A percentile compares a stretch with the other conserved stretches of the same genome.
phyloP scores from a whole-genome alignment of 2,888 invertebrate species.

The Dendrolimus houi region DNA sequence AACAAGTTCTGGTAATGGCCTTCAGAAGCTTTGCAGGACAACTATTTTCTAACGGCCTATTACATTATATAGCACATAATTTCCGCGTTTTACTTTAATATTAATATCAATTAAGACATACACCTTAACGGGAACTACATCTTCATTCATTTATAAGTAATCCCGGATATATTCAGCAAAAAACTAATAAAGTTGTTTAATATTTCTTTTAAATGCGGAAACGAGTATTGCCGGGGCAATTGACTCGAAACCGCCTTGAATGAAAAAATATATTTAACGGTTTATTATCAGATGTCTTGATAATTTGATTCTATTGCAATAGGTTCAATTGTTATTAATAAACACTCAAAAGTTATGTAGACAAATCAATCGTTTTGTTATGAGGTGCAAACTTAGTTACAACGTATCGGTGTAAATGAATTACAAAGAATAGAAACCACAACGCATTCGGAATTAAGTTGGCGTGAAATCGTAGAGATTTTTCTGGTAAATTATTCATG shows the following conservation, averaged over 20 bases:
- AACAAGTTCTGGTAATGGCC: constrained; percentile 31
- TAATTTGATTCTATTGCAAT: constrained; percentile 8
- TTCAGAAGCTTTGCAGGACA: constrained; percentile 26
- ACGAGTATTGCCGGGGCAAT: constrained; percentile 28
- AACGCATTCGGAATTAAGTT: constrained; percentile 69
- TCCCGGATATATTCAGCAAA: neutral
- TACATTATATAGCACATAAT: constrained; percentile 6
- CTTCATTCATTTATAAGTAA: constrained; percentile 1
- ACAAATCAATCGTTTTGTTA: constrained; percentile 10
- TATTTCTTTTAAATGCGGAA: constrained; percentile 14
- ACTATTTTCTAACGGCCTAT: constrained; percentile 18
- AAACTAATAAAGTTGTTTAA: neutral
- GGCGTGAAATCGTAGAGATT: constrained; percentile 74
- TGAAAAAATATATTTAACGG: constrained; percentile 10
- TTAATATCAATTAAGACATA: too few relatives aligned
- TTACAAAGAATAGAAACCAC: constrained; percentile 65
- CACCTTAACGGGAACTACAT: too few relatives aligned
- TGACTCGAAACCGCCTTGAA: constrained; percentile 33
- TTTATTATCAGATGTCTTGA: constrained; percentile 6
- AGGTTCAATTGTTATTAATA: constrained; percentile 13
- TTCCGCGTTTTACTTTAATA: constrained; percentile 17
- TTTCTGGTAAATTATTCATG: constrained; percentile 77
- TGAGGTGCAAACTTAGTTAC: constrained; percentile 39
- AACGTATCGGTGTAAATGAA: constrained; percentile 55
- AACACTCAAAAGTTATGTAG: constrained; percentile 3